Evolutionary conservation across 2,888 invertebrate genomes (phyloP).

Genomic region (Melieria crassipennis): DNA sequence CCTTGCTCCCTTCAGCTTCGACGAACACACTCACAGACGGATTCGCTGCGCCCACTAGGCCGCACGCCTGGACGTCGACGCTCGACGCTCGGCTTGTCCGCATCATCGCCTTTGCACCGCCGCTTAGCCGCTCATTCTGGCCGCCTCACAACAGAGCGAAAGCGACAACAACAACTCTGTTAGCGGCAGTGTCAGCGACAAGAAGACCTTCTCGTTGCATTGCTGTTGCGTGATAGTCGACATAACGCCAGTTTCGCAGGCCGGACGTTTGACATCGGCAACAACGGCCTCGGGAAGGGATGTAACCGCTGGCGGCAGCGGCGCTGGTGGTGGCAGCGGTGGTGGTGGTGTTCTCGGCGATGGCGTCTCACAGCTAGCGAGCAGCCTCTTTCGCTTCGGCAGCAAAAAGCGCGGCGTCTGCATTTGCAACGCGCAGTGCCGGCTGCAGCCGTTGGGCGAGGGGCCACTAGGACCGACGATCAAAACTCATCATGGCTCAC

Average conservation of each 20-base stretch:
- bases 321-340: slow-evolving; percentile 50
- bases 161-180: slow-evolving; percentile 63
- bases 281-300: slow-evolving; percentile 67
- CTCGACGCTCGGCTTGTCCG: slow-evolving; percentile 35
- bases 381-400: slow-evolving; percentile 64
- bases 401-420: slow-evolving; percentile 64
- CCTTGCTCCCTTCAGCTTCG: background rate
- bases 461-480: slow-evolving; percentile 57
- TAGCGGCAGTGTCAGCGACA: slow-evolving; percentile 63
- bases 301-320: slow-evolving; percentile 62
- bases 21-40: background rate
- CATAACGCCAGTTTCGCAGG: slow-evolving; percentile 66
- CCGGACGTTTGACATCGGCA: slow-evolving; percentile 65
- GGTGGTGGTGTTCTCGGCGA: slow-evolving; percentile 60
- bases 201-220: slow-evolving; percentile 67
- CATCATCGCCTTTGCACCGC: slow-evolving; percentile 39
- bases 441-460: slow-evolving; percentile 60
- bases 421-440: slow-evolving; percentile 65
- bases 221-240: slow-evolving; percentile 68
- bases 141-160: slow-evolving; percentile 65
- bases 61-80: slow-evolving; percentile 5
- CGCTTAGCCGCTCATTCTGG: slow-evolving; percentile 64
- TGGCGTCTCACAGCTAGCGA: slow-evolving; percentile 62
- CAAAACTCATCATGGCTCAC: slow-evolving; percentile 63
- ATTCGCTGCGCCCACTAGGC: background rate